These are phyloP conservation scores for Dicerorhinus sumatrensis DNA, from an alignment of 2,113 vertebrate genomes.

Conservation along the genomic window DNA sequence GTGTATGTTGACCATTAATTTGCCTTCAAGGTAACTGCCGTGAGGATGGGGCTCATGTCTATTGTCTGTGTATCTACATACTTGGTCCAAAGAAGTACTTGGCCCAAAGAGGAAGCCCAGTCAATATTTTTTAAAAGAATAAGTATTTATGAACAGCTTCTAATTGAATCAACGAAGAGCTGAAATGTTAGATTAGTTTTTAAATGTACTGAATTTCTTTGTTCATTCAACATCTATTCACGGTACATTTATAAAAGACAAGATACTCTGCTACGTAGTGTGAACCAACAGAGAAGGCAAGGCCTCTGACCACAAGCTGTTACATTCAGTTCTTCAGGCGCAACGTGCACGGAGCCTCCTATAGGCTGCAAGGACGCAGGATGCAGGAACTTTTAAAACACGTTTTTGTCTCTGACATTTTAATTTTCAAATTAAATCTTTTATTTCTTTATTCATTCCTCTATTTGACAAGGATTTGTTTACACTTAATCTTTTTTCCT, in stretches of 20 bases:
- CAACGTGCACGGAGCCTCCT: not conserved
- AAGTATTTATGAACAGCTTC: not conserved
- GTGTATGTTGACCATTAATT: not conserved
- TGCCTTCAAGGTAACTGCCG: not conserved
- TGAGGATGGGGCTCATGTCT: not conserved
- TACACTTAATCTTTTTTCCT: not conserved
- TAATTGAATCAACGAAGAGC: not conserved
- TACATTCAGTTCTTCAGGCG: no score
- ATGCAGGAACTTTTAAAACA: not conserved
- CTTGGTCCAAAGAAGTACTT: not conserved
- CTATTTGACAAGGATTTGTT: not conserved
- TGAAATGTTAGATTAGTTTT: not conserved
- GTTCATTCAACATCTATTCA: not conserved
- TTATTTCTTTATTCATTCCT: not conserved
- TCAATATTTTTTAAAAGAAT: not conserved
- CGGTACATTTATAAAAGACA: not conserved
- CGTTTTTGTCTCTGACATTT: not conserved
- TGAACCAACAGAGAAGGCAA: not conserved
- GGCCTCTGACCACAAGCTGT: not conserved
- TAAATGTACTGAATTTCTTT: not conserved
- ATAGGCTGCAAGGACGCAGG: not conserved
- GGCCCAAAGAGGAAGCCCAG: not conserved
- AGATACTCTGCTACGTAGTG: not conserved
- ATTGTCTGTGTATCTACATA: not conserved
- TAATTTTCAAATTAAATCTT: constrained; percentile 18